Conservation (phyloP, 1,140 invertebrate genomes). For the Idris sp. region DNA sequence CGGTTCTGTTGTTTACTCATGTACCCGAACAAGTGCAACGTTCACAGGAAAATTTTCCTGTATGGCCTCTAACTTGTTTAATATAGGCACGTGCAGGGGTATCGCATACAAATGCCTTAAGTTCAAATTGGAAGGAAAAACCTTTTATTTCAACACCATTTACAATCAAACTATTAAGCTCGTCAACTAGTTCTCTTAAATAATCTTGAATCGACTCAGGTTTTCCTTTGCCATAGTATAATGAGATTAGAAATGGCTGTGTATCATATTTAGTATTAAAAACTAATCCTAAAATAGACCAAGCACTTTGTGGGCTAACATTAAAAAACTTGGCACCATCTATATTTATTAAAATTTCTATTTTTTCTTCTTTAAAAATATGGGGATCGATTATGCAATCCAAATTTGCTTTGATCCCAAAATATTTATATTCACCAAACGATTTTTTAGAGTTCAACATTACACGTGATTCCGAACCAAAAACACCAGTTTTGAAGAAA, state of each 20-base stretch:
- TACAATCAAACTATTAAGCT: neutral
- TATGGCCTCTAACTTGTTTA: too few species aligned
- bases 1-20: too few species aligned
- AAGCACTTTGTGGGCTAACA: conserved; percentile 13
- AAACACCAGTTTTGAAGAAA: too few species aligned
- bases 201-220: neutral
- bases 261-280: neutral
- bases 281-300: conserved; percentile 31
- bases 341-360: conserved; percentile 30
- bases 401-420: conserved; percentile 17
- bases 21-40: too few species aligned
- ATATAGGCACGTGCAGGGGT: too few species aligned
- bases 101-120: too few species aligned
- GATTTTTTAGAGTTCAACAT: conserved; percentile 21
- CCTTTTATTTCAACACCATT: neutral
- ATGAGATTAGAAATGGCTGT: neutral
- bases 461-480: conserved; percentile 1
- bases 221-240: neutral
- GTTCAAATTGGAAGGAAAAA: too few species aligned
- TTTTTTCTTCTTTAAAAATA: conserved; percentile 17
- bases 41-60: too few species aligned
- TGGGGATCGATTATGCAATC: conserved; percentile 14
- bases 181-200: neutral
- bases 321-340: conserved; percentile 30
- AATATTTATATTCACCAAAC: conserved; percentile 48